phyloP scores from a whole-genome alignment of 1,140 invertebrate genomes.

The Papilio polyxenes region DNA sequence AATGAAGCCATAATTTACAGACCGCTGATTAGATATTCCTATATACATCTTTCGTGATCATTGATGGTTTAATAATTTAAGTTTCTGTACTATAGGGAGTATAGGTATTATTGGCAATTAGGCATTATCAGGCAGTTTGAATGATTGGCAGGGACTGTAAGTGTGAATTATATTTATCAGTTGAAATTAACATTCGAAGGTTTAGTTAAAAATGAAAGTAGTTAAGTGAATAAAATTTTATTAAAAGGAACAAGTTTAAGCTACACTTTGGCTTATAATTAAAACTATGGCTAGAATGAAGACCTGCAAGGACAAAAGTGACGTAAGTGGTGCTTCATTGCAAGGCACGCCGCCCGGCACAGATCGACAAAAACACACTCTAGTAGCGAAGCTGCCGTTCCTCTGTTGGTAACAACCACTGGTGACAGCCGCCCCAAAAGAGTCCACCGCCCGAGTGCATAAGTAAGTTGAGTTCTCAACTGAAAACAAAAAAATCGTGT shows the following conservation, averaged over 20 bases:
- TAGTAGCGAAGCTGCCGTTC: conserved; percentile 64
- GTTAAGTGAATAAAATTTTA: conserved; percentile 22
- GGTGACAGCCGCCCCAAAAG: conserved; percentile 62
- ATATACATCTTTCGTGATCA: too few species aligned
- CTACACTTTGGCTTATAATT: conserved; percentile 18
- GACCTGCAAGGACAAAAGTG: conserved; percentile 22
- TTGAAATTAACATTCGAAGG: too few species aligned
- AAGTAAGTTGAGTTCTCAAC: conserved; percentile 80
- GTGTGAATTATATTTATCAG: too few species aligned
- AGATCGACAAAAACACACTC: conserved; percentile 70
- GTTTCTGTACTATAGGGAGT: too few species aligned
- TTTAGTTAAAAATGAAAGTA: background rate
- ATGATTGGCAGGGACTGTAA: too few species aligned
- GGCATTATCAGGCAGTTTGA: too few species aligned
- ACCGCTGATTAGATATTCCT: too few species aligned
- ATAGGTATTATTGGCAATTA: too few species aligned
- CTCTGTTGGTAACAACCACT: conserved; percentile 72
- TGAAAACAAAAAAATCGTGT: conserved; percentile 55
- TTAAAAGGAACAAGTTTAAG: background rate
- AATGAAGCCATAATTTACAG: too few species aligned
- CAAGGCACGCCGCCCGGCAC: conserved; percentile 66
- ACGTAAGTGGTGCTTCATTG: conserved; percentile 51
- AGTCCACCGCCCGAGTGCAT: conserved; percentile 76
- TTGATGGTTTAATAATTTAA: too few species aligned
- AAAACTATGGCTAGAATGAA: conserved; percentile 7